A percentile compares a stretch with the other conserved stretches of the same genome.
Evolutionary conservation across 2,888 invertebrate species (phyloP).

Genomic region (Metopia argyrocephala): DNA sequence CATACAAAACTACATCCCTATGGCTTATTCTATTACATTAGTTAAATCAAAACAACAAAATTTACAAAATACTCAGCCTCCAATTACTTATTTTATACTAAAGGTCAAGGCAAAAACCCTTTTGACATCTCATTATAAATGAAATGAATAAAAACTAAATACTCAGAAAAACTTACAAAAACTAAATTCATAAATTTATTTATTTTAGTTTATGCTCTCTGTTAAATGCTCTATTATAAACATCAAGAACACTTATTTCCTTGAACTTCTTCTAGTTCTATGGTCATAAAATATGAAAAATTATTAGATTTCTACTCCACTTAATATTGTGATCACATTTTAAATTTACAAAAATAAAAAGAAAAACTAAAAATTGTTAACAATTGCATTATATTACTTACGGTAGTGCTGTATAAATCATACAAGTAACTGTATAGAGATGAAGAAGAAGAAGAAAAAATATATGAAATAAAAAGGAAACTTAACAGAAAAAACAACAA

Average conservation of each 20-base stretch:
- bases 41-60: neutral
- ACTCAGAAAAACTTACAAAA: neutral
- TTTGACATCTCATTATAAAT: neutral
- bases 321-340: conserved; percentile 55
- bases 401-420: conserved; percentile 2
- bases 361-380: conserved; percentile 45
- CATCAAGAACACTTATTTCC: conserved; percentile 20
- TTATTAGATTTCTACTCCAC: conserved; percentile 59
- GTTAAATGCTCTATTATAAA: conserved; percentile 15
- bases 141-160: neutral
- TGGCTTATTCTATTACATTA: neutral
- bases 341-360: too few relatives aligned
- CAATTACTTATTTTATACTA: neutral
- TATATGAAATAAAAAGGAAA: neutral
- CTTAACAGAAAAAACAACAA: conserved; percentile 10
- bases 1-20: too few relatives aligned
- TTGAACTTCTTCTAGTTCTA: conserved; percentile 30
- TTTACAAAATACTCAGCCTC: neutral
- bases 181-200: conserved; percentile 30
- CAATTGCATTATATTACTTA: conserved; percentile 62
- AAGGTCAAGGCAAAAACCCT: conserved; percentile 6
- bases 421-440: conserved; percentile 4
- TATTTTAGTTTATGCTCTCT: neutral
- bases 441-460: neutral
- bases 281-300: conserved; percentile 52